Base-by-base conservation (phyloP, 2,888 invertebrate genomes). In the Dolomedes plantarius region DNA sequence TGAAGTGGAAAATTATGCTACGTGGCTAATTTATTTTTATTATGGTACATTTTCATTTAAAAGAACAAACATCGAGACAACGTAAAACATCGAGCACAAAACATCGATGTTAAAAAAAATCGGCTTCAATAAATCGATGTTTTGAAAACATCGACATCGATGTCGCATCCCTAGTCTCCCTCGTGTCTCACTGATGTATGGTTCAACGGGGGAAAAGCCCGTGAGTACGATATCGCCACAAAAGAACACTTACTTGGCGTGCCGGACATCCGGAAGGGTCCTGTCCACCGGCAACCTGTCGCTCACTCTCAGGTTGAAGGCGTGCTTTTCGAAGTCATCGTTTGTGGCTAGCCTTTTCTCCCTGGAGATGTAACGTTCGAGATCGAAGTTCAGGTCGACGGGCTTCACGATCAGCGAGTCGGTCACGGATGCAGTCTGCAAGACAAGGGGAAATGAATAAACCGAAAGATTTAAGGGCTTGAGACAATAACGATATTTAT, bases 271-370 rank as follows among this genome's bases (percentile, higher is more conserved):
- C 7, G 87, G 80, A 32, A 88, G 41, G 28, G 28, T 41, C 76
- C 88, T 67, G 31, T 88, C 81, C 23, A 75, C 39, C 0, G 64
- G 28, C 11, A 77, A 29, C 2, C n/a, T 16, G 31, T 88, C 72
- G 68, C 88, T 88, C 28, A 71, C 67, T 39, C 65, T 67, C n/a
- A 87, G 32, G 56, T 88, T 87, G 46, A 88, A 88, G 28, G 88
- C 82, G 39, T 88, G 88, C 19, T 71, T 83, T 0, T 23, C 36
- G 39, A 76, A 83, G 23, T 56, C 56, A 16, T 72, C 56, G 13
- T 75, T 50, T 11, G 27, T 31, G n/a, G 6, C 29, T 1, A 16
- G 39, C 9, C 46, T 39, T 23, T 27, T 76, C 65, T 83, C 82
- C 6, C 50, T 41, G 11, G 64, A 19, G 9, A 83, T 76, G 27